Evolutionary conservation across 2,888 invertebrate genomes (phyloP).

Genomic region (Ochlodes sylvanus): DNA sequence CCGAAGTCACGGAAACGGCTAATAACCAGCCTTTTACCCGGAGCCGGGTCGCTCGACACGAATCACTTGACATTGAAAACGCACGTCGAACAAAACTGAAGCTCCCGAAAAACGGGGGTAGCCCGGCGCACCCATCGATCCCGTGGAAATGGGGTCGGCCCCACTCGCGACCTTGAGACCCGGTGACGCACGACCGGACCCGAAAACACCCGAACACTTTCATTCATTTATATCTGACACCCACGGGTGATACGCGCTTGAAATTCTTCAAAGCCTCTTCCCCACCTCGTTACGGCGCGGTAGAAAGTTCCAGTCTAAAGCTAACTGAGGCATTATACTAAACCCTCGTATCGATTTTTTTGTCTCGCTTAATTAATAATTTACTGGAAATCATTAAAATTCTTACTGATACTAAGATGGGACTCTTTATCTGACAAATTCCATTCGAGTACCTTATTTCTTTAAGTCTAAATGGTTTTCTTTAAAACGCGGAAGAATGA

Average conservation of each 20-base stretch:
- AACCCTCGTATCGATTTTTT: conserved; percentile 9
- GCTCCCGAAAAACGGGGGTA: conserved; percentile 66
- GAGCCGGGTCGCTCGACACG: conserved; percentile 60
- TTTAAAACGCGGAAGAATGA: conserved; percentile 21
- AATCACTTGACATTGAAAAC: conserved; percentile 83
- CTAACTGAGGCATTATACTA: background rate
- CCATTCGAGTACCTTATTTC: background rate
- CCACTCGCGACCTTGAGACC: conserved; percentile 69
- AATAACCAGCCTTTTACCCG: conserved; percentile 62
- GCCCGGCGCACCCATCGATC: conserved; percentile 80
- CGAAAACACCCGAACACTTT: conserved; percentile 67
- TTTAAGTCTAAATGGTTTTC: background rate
- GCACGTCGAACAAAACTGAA: conserved; percentile 57
- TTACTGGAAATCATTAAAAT: background rate
- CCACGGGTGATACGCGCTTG: conserved; percentile 52
- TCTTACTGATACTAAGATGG: background rate
- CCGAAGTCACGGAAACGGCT: conserved; percentile 67
- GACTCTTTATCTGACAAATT: background rate
- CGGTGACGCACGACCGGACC: conserved; percentile 64
- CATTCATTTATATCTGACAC: conserved; percentile 70
- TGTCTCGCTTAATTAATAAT: background rate
- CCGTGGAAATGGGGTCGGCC: conserved; percentile 75
- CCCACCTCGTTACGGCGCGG: conserved; percentile 7
- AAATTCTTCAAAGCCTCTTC: conserved; percentile 45
- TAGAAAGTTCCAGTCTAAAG: conserved; percentile 20